phyloP scores from a whole-genome alignment of 53 echinoderm and acorn worm genomes.

The Temnopleurus reevesii region DNA sequence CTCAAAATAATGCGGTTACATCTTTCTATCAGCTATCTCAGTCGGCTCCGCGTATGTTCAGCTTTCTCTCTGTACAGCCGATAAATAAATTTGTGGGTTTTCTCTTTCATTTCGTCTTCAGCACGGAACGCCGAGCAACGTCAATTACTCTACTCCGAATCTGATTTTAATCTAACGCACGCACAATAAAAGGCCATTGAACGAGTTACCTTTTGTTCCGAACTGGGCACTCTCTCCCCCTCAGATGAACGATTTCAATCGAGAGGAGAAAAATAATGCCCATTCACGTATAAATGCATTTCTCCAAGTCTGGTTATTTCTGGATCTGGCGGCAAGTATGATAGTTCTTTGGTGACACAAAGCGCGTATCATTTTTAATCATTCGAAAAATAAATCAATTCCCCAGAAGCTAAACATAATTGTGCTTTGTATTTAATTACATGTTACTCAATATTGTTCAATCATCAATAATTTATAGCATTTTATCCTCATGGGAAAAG shows the following conservation, averaged over 20 bases:
- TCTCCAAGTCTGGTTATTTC: neutral
- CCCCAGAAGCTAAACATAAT: neutral
- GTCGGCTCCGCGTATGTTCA: slow-evolving; percentile 12
- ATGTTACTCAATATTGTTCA: too few species aligned
- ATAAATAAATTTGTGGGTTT: slow-evolving; percentile 56
- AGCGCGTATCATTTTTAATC: slow-evolving; percentile 12
- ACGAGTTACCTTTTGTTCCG: slow-evolving; percentile 51
- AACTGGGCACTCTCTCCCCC: slow-evolving; percentile 26
- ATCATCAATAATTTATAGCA: too few species aligned
- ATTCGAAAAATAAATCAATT: slow-evolving; percentile 1
- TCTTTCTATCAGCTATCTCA: slow-evolving; percentile 10
- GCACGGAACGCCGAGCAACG: slow-evolving; percentile 41
- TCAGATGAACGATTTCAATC: slow-evolving; percentile 13
- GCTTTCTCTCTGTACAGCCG: slow-evolving; percentile 17
- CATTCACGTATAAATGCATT: neutral
- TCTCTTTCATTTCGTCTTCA: slow-evolving; percentile 28
- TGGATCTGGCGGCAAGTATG: slow-evolving; percentile 17
- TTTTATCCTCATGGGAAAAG: too few species aligned
- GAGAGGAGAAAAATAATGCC: neutral
- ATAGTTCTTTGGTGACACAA: slow-evolving; percentile 5
- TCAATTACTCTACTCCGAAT: slow-evolving; percentile 52
- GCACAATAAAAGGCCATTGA: slow-evolving; percentile 56
- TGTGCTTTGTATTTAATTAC: neutral
- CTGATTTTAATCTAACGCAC: slow-evolving; percentile 53
- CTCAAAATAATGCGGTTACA: neutral